Base-by-base conservation (phyloP, 2,797 vertebrate genomes). In the Sparidentex hasta region DNA sequence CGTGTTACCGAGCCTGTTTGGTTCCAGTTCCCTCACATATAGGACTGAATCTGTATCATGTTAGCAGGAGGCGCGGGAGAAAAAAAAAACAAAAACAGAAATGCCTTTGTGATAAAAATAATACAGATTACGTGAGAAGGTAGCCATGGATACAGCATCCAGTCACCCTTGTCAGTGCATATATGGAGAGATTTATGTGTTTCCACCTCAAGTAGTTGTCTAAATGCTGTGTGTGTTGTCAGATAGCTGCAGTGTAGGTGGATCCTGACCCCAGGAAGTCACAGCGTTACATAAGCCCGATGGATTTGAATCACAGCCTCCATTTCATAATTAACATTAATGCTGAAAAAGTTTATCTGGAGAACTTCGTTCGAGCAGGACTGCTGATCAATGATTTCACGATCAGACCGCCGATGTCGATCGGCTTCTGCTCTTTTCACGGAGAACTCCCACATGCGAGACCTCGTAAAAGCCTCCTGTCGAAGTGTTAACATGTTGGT, bases 91-190 rank as follows among this genome's bases (percentile, higher is more conserved):
- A 87, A 90, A 82, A 70, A 78, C 80, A 85, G 79, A 41, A 80
- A 58, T 50, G 85, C 78, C 87, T 92, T 92, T 90, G 89, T 90
- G 90, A 92, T 93, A 92, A 93, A 92, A 94, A 91, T 93, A 93
- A 90, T 92, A 86, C 84, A 85, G 88, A 91, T 89, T 93, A 86
- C 84, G 83, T 89, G 91, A 84, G 88, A 74, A 92, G 89, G 93
- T 94, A 90, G 89, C 89, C 92, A 94, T 93, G 93, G 93, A 92
- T 91, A 93, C 92, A 83, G 79, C 90, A 92, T 92, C 89, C 88
- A 91, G 90, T 90, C 89, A 85, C 86, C 84, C 89, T 83, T 87
- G 87, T 91, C 85, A 86, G 85, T 76, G 89, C 90, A 90, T 91
- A 90, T 91, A 91, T 90, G 87, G 90, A 90, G 86, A 89, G 89